phyloP scores from a whole-genome alignment of 2,113 vertebrate genomes.

The Hemiscyllium ocellatum region DNA sequence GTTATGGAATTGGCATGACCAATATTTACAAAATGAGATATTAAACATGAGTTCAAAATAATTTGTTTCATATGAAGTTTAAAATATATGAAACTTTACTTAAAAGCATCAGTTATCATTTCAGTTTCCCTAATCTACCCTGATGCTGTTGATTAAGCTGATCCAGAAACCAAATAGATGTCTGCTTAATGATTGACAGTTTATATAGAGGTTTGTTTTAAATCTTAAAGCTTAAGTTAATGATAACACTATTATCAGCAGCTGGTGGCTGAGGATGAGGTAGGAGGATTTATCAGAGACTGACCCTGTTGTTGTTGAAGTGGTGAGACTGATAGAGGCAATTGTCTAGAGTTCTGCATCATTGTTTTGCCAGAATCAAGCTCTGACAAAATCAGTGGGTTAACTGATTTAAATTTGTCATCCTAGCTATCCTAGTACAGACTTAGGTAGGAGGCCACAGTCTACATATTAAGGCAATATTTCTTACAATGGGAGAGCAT shows the following conservation, averaged over 20 bases:
- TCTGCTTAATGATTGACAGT: background rate
- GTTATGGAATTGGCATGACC: too few species aligned
- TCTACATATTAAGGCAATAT: background rate
- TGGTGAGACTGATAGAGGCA: background rate
- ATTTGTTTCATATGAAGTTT: too few species aligned
- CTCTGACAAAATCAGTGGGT: background rate
- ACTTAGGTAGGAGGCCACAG: background rate
- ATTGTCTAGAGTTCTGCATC: background rate
- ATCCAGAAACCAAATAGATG: background rate
- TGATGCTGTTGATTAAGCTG: background rate
- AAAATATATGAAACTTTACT: too few species aligned
- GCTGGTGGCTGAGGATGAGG: too few species aligned
- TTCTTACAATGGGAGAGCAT: background rate
- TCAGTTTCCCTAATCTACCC: background rate
- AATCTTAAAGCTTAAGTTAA: background rate
- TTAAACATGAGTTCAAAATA: too few species aligned
- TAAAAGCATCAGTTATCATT: too few species aligned
- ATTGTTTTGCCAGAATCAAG: background rate
- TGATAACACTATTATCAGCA: background rate
- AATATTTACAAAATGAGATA: too few species aligned
- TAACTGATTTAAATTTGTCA: background rate
- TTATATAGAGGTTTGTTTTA: background rate
- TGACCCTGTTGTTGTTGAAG: background rate
- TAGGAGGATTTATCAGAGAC: background rate
- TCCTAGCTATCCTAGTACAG: too few species aligned